Conservation (phyloP, 2,888 invertebrate species). For the Amphimallon solstitiale region DNA sequence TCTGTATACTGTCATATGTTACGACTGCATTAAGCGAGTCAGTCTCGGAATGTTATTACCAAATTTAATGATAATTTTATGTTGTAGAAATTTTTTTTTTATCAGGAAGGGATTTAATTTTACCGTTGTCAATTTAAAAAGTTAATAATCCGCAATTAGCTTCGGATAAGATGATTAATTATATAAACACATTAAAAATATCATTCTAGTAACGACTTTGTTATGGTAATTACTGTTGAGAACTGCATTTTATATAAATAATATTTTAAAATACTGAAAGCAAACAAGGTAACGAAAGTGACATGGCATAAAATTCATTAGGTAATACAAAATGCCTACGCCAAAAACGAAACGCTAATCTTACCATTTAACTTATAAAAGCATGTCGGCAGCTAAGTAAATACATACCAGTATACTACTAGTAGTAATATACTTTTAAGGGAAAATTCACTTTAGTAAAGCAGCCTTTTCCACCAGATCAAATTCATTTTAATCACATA, state of each 20-base stretch:
- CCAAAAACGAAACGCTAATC: slow-evolving; percentile 52
- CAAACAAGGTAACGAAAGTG: slow-evolving; percentile 12
- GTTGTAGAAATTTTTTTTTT: too few relatives aligned
- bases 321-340: slow-evolving; percentile 23
- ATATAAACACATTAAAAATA: background rate
- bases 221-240: slow-evolving; percentile 16
- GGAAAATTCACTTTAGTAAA: slow-evolving; percentile 54
- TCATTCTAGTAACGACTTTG: background rate
- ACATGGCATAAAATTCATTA: slow-evolving; percentile 46
- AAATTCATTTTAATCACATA: slow-evolving; percentile 61
- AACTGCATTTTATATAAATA: slow-evolving; percentile 11
- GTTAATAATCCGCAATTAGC: too few relatives aligned
- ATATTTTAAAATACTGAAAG: slow-evolving; percentile 2
- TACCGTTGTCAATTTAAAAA: background rate
- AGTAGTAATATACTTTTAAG: slow-evolving; percentile 55
- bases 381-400: slow-evolving; percentile 46
- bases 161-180: too few relatives aligned
- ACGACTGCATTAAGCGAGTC: too few relatives aligned
- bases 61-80: too few relatives aligned
- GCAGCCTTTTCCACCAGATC: slow-evolving; percentile 58
- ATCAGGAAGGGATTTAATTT: too few relatives aligned
- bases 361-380: slow-evolving; percentile 56
- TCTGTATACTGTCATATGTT: too few relatives aligned
- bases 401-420: slow-evolving; percentile 1
- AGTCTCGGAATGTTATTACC: too few relatives aligned